Conservation (phyloP, 2,797 vertebrate species). For the Pterois miles region DNA sequence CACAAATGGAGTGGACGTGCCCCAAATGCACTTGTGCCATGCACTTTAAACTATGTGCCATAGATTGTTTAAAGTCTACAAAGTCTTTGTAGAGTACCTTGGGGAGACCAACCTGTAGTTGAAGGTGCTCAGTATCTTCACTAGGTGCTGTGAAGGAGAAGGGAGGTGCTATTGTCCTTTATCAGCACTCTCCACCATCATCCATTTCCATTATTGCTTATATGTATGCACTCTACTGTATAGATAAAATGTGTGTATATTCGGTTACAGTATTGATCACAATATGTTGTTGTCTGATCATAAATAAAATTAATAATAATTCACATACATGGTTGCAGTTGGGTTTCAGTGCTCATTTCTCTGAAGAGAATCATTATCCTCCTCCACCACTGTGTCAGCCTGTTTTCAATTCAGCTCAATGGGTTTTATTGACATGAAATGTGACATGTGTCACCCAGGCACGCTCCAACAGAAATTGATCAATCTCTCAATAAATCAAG, state of each 20-base stretch:
- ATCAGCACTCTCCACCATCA: conserved; percentile 9
- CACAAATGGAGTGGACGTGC: too few relatives aligned
- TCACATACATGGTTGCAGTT: not conserved
- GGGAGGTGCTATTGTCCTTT: not conserved
- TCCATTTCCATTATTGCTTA: not conserved
- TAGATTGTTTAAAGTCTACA: not conserved
- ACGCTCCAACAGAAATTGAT: conserved; percentile 48
- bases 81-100: conserved; percentile 18
- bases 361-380: conserved; percentile 16
- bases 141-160: not conserved
- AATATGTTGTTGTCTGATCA: not conserved
- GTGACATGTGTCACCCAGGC: conserved; percentile 53
- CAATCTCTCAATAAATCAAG: conserved; percentile 50
- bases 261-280: not conserved
- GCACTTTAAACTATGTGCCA: too few relatives aligned
- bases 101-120: conserved; percentile 5
- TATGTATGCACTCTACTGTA: not conserved
- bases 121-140: conserved; percentile 9
- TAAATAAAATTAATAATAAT: conserved; percentile 2
- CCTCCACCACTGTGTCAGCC: not conserved
- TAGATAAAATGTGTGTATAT: not conserved
- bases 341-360: not conserved
- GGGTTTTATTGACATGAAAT: conserved; percentile 57
- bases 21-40: too few relatives aligned
- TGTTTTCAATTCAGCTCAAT: conserved; percentile 43